Evolutionary conservation across 35 echinoderm and acorn worm species (phyloP).

Genomic region (Nesometra sesokonis): DNA sequence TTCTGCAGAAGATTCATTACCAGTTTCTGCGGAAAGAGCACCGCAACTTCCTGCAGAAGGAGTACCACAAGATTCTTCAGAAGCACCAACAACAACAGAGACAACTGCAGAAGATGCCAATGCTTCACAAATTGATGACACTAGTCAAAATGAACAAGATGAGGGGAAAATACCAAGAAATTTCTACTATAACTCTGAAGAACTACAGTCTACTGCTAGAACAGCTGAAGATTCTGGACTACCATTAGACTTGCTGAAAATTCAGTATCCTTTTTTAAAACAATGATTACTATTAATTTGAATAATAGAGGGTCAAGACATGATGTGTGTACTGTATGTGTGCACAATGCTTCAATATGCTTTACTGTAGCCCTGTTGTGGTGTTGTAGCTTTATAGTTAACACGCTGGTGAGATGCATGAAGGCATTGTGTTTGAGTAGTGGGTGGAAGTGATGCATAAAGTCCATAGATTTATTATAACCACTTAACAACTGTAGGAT

Average conservation of each 20-base stretch:
- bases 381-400: too few species aligned
- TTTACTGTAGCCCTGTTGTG: too few species aligned
- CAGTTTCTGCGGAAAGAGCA: background rate
- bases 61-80: background rate
- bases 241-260: constrained; percentile 54
- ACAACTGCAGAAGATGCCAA: background rate
- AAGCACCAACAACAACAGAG: background rate
- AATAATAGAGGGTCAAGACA: too few species aligned
- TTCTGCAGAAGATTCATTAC: too few species aligned
- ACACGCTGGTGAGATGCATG: too few species aligned
- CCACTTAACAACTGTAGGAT: too few species aligned
- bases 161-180: constrained; percentile 43
- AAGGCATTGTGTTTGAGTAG: too few species aligned
- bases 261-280: constrained; percentile 99
- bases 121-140: background rate
- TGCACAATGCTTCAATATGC: too few species aligned
- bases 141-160: constrained; percentile 25
- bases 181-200: constrained; percentile 73
- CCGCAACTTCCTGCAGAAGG: background rate
- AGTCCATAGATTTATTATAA: too few species aligned
- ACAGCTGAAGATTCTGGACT: constrained; percentile 66
- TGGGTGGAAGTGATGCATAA: too few species aligned
- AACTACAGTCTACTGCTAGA: constrained; percentile 49
- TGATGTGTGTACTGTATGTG: too few species aligned
- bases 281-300: too few species aligned